Conservation (phyloP, 2,888 invertebrate genomes). For the Calameuta filiformis region DNA sequence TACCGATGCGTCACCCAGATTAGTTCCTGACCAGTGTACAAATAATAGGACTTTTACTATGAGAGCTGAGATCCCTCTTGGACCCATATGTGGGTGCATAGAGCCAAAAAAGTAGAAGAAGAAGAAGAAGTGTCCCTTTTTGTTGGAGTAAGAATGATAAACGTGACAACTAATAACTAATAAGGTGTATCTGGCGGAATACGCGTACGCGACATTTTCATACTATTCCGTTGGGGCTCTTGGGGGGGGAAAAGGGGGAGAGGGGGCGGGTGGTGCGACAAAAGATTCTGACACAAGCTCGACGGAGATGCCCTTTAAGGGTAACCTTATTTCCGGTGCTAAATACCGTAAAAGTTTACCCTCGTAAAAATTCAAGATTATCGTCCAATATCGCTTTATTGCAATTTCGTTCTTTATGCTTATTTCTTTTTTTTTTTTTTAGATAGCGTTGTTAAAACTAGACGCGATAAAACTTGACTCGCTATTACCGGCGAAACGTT, state of each 20-base stretch:
- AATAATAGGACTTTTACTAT: background rate
- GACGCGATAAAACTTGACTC: background rate
- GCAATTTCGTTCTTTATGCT: constrained; percentile 4
- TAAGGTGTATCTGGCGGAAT: background rate
- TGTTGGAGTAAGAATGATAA: too few relatives aligned
- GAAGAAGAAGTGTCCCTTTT: background rate
- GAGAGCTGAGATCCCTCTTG: background rate
- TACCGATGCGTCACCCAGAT: constrained; percentile 35
- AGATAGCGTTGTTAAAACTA: background rate
- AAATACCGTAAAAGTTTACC: background rate
- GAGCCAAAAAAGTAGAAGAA: too few relatives aligned
- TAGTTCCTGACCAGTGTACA: constrained; percentile 30
- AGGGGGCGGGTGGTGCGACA: background rate
- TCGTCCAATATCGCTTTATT: constrained; percentile 12
- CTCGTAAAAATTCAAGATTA: constrained; percentile 17
- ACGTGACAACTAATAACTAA: background rate
- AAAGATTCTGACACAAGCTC: background rate
- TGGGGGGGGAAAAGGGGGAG: background rate
- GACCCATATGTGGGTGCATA: too few relatives aligned
- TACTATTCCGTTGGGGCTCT: background rate
- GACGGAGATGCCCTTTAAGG: constrained; percentile 20
- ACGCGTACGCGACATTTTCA: background rate
- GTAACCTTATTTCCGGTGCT: constrained; percentile 11
- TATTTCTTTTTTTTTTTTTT: background rate
- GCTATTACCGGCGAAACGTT: too few relatives aligned